Evolutionary conservation across 2,113 vertebrate genomes (phyloP).

Genomic region (Psammodynastes pulverulentus): DNA sequence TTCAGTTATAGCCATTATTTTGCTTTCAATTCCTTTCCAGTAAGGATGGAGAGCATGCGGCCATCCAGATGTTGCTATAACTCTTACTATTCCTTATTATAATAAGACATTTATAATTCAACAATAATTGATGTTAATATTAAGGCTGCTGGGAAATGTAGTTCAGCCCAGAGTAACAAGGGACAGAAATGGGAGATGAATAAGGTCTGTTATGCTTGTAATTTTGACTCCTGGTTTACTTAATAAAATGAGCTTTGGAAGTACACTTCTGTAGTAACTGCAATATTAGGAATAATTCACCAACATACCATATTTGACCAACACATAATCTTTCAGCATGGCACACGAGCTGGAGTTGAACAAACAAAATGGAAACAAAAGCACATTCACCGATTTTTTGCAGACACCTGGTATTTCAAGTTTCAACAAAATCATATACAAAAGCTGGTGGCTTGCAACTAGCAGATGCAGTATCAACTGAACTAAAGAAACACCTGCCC

Average conservation of each 20-base stretch:
- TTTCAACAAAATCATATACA: constrained; percentile 53
- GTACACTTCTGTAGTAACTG: neutral
- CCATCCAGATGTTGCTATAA: neutral
- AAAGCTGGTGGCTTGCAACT: constrained; percentile 50
- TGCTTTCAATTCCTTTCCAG: constrained; percentile 3
- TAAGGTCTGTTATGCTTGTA: neutral
- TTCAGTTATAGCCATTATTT: neutral
- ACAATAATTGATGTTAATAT: neutral
- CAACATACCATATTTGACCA: neutral
- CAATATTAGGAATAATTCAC: neutral
- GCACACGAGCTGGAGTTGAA: constrained; percentile 28
- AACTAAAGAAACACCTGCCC: constrained; percentile 53
- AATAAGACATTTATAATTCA: neutral
- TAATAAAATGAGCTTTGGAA: neutral
- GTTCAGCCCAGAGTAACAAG: neutral
- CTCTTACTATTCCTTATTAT: neutral
- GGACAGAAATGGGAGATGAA: neutral
- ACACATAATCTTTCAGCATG: neutral
- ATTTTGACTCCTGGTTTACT: neutral
- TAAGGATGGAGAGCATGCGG: neutral
- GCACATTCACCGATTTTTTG: constrained; percentile 32
- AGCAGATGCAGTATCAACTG: constrained; percentile 43
- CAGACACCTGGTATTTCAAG: constrained; percentile 53
- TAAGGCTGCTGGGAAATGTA: neutral
- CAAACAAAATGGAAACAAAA: constrained; percentile 42